Evolutionary conservation across 2,797 vertebrate species (phyloP), one percentile per base, ranked within the genome.

Genomic region (Sebastes minor): DNA sequence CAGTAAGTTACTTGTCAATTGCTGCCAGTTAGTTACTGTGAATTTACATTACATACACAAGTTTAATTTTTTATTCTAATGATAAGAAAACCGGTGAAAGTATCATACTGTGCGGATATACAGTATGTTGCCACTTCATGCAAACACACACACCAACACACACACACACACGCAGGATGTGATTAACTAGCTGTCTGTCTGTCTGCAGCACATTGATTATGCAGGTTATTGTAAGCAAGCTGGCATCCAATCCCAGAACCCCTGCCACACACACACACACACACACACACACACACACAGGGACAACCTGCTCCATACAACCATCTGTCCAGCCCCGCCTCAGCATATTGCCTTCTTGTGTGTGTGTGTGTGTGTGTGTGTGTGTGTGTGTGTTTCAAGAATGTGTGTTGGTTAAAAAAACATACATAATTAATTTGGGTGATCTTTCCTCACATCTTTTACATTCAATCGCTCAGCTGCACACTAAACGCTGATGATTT

Each of bases 321-420:
- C 86, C 88, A 91, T 90, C 88, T 90, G 90, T 86, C 64, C 78
- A 30, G 85, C 81, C 83, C 75, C 53, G 62, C 82, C 62, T 73
- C 68, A 69, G 27, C 89, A 79, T 33, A 16, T 35, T 78, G 79
- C 74, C 77, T 78, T 66, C 35, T 59, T 74, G 52, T 60, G 60
- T 74, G 57, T 69, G 76, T 61, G 71, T 62, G 66, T 74, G 60
- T 32, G 65, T 55, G 25, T 27, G n/a, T 11, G 57, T 69, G 76
- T 62, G 76, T 63, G 67, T 70, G 60, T 33, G 60, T 55, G 20
- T 28, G 28, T 14, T 8, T 2, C 9, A 18, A 55, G 18, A 33
- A 61, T 75, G 64, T 56, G 46, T 75, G 62, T 7, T 55, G 57
- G 16, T 71, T 84, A 68, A 75, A 67, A 75, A 81, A 76, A 25